Percentiles rank a stretch among this genome's conserved stretches.
phyloP scores from a whole-genome alignment of 2,797 vertebrate species.

The Danio aesculapii region DNA sequence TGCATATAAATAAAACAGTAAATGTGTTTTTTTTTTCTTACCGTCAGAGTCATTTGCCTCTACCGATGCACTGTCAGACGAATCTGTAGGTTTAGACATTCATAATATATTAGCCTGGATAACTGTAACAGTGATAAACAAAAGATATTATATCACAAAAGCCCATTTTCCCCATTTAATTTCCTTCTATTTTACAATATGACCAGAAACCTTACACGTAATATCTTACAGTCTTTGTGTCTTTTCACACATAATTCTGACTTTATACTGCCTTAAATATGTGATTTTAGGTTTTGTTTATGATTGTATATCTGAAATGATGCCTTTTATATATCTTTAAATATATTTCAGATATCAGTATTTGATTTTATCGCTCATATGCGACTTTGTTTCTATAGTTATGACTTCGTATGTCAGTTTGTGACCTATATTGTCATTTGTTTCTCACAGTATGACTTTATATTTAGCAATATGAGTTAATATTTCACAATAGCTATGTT shows the following conservation, averaged over 20 bases:
- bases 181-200: neutral
- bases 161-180: neutral
- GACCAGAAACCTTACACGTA: neutral
- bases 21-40: neutral
- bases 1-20: neutral
- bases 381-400: neutral
- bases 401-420: too few species aligned
- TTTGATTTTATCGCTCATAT: neutral
- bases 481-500: too few species aligned
- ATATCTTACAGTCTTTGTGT: neutral
- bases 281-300: neutral
- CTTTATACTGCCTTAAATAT: neutral
- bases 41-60: slow-evolving; percentile 49
- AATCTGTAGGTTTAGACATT: slow-evolving; percentile 6
- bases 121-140: neutral
- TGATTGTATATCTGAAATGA: neutral
- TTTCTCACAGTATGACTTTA: too few species aligned
- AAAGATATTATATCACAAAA: neutral
- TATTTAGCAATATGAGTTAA: too few species aligned
- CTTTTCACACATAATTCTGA: too few species aligned
- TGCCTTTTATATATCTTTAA: too few species aligned
- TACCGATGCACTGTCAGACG: slow-evolving; percentile 22
- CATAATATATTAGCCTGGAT: too few species aligned
- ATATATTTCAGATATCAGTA: neutral
- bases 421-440: too few species aligned